Base-by-base conservation (phyloP, 1,140 invertebrate species). In the Sesamia nonagrioides region DNA sequence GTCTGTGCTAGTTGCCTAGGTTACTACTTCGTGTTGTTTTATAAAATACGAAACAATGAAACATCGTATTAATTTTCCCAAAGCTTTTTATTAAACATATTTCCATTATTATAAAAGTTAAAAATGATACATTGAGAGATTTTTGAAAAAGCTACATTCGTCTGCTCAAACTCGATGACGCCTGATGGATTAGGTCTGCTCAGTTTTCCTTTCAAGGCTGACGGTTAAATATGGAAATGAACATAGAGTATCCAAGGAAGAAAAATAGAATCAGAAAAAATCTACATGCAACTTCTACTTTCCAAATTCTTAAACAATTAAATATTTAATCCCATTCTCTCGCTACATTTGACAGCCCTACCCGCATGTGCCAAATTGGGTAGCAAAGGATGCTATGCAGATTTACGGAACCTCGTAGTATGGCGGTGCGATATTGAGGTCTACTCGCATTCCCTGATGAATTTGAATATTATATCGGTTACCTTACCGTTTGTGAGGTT, bases 401-500 rank as follows among this genome's bases (percentile, higher is more conserved):
- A 77, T 77, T 77, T 54, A 61, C 35, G 48, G 48, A 66, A 40
- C 18, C 48, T 60, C 35, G 17, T 56, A 33, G n/a, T 52, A 33
- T 37, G 74, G 45, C 45, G 58, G 42, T n/a, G 42, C 48, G 60
- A 77, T 77, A 77, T 66, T 56, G 74, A 54, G 48, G 74, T 66
- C 37, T 50, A 42, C 21, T 69, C 66, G 48, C 42, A 27, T 42
- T 63, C 61, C 35, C 60, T 77, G 73, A 75, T 75, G 73, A 75
- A 75, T 75, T 75, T 75, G 73, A 75, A 75, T 75, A 75, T 75
- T 75, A 63, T 42, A 75, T 63, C 56, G 27, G 56, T 61, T 61
- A 48, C 54, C 21, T 52, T 52, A 75, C 73, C 73, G 13, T 75
- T 75, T 75, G 73, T 52, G 73, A 50, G 54, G 56, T 42, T 60